Evolutionary conservation across 1,140 invertebrate species (phyloP).

Genomic region (Zaprionus gabonicus): DNA sequence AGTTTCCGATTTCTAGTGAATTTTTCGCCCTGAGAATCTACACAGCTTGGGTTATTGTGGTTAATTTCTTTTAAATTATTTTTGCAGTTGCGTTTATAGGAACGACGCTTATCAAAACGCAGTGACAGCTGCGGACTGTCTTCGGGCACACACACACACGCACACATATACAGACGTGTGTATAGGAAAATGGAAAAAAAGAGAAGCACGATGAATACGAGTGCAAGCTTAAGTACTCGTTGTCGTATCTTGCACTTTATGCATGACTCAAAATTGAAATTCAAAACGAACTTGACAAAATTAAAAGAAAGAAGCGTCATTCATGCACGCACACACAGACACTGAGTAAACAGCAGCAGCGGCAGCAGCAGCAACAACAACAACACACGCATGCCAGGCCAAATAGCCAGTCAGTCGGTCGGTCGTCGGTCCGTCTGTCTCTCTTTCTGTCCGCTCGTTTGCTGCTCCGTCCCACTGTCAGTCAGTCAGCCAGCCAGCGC

Average conservation of each 20-base stretch:
- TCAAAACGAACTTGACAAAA: conserved; percentile 83
- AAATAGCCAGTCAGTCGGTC: conserved; percentile 43
- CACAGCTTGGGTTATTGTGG: conserved; percentile 75
- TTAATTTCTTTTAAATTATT: conserved; percentile 83
- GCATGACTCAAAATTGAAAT: conserved; percentile 83
- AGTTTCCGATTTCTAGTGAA: conserved; percentile 82
- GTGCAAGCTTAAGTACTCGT: conserved; percentile 46
- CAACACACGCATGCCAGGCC: conserved; percentile 68
- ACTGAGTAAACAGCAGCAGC: conserved; percentile 10
- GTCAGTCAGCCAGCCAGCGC: conserved; percentile 65
- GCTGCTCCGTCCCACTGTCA: conserved; percentile 14
- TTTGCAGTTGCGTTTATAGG: conserved; percentile 60
- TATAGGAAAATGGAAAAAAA: conserved; percentile 9
- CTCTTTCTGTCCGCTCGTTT: conserved; percentile 6
- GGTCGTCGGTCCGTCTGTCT: conserved; percentile 42
- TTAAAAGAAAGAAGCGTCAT: conserved; percentile 83
- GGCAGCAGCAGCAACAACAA: conserved; percentile 23
- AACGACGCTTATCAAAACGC: conserved; percentile 71
- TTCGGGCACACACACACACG: conserved; percentile 9
- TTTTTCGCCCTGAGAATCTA: conserved; percentile 76
- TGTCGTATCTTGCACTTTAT: conserved; percentile 65
- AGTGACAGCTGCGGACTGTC: conserved; percentile 66
- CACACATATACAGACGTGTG: not conserved
- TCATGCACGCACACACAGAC: conserved; percentile 67
- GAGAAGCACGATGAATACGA: conserved; percentile 24